Evolutionary conservation across 2,888 invertebrate genomes (phyloP).

Genomic region (Acrocera orbiculus): DNA sequence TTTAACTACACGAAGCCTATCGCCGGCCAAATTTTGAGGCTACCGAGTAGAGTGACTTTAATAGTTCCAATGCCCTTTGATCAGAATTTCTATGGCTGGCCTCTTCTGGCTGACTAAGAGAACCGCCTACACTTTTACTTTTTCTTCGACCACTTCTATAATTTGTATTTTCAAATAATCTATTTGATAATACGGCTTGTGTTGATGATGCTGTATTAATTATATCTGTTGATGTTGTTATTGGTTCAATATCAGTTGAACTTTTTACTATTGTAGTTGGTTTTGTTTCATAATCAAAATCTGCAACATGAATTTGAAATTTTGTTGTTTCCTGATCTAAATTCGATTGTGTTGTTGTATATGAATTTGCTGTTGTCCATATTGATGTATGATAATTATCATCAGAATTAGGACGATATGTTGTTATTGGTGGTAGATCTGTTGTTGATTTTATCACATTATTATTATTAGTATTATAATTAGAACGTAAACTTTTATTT

Average conservation of each 20-base stretch:
- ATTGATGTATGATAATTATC: slow-evolving; percentile 16
- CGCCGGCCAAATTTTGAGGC: slow-evolving; percentile 64
- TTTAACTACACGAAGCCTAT: too few relatives aligned
- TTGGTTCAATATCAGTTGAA: slow-evolving; percentile 13
- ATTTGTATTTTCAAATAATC: slow-evolving; percentile 14
- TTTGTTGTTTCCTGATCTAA: slow-evolving; percentile 25
- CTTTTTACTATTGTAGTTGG: slow-evolving; percentile 5
- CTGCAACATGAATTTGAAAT: slow-evolving; percentile 27
- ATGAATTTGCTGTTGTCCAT: slow-evolving; percentile 12
- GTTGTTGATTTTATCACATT: slow-evolving; percentile 29
- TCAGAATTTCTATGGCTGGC: slow-evolving; percentile 42
- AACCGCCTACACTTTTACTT: slow-evolving; percentile 12
- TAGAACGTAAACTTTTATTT: slow-evolving; percentile 5
- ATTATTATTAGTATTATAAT: slow-evolving; percentile 18
- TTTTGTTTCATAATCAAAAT: slow-evolving; percentile 16
- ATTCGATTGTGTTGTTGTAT: slow-evolving; percentile 6
- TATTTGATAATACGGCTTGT: slow-evolving; percentile 10
- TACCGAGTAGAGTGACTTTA: slow-evolving; percentile 67
- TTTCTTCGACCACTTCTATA: slow-evolving; percentile 15
- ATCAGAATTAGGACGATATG: slow-evolving; percentile 15
- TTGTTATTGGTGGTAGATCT: slow-evolving; percentile 17
- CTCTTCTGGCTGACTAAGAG: slow-evolving; percentile 18
- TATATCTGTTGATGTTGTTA: slow-evolving; percentile 8
- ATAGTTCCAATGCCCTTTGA: slow-evolving; percentile 59
- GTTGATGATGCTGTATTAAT: slow-evolving; percentile 8